Conservation (phyloP, 2,113 vertebrate species). For the Dendropsophus ebraccatus region DNA sequence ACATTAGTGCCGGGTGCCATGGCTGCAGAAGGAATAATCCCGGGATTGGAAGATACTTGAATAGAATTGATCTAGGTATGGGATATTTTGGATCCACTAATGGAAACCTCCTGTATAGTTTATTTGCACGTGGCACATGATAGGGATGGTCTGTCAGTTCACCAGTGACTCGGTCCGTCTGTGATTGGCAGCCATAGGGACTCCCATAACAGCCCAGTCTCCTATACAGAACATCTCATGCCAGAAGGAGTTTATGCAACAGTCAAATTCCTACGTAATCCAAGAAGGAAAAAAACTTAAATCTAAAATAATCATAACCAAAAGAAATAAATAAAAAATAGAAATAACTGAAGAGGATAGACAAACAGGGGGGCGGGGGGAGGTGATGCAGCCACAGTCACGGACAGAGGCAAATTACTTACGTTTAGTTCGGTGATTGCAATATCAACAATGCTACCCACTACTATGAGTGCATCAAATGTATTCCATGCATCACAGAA, state of each 20-base stretch:
- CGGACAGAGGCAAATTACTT: conserved; percentile 93
- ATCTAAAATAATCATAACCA: conserved; percentile 67
- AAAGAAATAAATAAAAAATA: conserved; percentile 63
- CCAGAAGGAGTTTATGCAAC: conserved; percentile 75
- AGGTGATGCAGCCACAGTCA: conserved; percentile 81
- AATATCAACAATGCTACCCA: conserved; percentile 99
- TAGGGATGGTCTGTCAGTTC: not conserved
- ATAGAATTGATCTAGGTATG: too few relatives aligned
- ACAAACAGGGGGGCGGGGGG: conserved; percentile 65
- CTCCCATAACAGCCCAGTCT: conserved; percentile 57
- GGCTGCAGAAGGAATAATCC: too few relatives aligned
- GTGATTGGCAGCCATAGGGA: not conserved
- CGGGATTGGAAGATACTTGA: too few relatives aligned
- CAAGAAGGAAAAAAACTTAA: conserved; percentile 69
- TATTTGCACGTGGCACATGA: too few relatives aligned
- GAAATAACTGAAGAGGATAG: conserved; percentile 68
- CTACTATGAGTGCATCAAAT: conserved; percentile 99
- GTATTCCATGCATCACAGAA: conserved; percentile 99
- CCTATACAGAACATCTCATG: conserved; percentile 80
- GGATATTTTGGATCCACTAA: too few relatives aligned
- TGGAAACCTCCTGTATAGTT: too few relatives aligned
- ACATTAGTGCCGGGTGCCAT: too few relatives aligned
- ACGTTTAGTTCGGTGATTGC: conserved; percentile 99
- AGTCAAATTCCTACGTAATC: conserved; percentile 71
- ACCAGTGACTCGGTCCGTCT: not conserved